Evolutionary conservation across 92 coral and sea anemone species (phyloP), one percentile per base, ranked within the genome.

Genomic region (Porites cylindrica): DNA sequence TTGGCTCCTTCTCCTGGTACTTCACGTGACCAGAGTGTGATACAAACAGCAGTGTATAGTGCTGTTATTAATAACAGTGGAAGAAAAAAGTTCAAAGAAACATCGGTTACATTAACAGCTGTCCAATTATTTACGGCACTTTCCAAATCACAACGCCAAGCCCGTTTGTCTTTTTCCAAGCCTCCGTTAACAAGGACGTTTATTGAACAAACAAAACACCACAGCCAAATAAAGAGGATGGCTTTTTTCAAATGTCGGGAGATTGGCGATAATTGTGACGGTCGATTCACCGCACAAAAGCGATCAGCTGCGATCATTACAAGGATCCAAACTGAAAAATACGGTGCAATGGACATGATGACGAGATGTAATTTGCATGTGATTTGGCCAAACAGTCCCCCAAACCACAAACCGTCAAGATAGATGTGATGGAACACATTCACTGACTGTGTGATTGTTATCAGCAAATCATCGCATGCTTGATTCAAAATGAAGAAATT

Each of bases 1-100:
- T 66, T 80, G 65, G 84, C 26, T 80, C 84, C 84, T 80, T 80
- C 84, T 51, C 84, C 84, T 51, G 84, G 84, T 26, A 80, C 76
- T 10, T 80, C 23, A 53, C 75, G 84, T 69, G 76, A 67, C 23
- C 75, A 80, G 24, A 80, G 75, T 29, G 26, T 66, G 13, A 23
- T 3, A 20, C 84, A 51, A 5, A 80, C 54, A 3, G 54, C 26
- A 5, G 72, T 7, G 75, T 66, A 80, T 1, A 80, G 75, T 51
- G 23, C 64, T 0, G 14, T 21, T 50, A 66, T 13, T 20, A 66
- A 21, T 6, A 79, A 43, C 20, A 51, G 12, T 16, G 70, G 81
- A 2, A 58, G 18, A 53, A 63, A 8, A n/a, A 32, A 9, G 23
- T 62, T 62, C 8, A 77, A 38, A 13, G 23, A 14, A 23, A 17